Evolutionary conservation across 2,113 vertebrate species (phyloP).

Genomic region (Dunckerocampus dactyliophorus): DNA sequence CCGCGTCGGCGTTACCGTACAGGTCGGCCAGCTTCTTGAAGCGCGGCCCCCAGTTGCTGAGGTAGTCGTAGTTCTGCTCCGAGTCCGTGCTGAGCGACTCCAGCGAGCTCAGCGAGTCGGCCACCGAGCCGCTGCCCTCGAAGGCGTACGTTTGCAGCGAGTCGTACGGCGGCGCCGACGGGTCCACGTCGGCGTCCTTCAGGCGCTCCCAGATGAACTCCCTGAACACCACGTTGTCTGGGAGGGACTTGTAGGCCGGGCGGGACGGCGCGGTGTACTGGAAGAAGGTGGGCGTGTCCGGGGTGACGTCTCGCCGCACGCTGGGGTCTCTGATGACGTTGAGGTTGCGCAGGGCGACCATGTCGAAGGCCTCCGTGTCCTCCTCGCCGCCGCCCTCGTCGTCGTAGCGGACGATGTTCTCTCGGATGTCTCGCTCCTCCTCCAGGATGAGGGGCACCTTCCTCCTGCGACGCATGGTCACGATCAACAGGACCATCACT

Average conservation of each 20-base stretch:
- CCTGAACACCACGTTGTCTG: conserved; percentile 91
- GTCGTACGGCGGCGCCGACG: conserved; percentile 88
- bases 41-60: conserved; percentile 94
- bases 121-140: conserved; percentile 89
- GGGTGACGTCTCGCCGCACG: conserved; percentile 86
- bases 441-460: conserved; percentile 93
- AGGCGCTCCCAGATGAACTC: conserved; percentile 97
- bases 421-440: conserved; percentile 88
- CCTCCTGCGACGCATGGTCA: conserved; percentile 84
- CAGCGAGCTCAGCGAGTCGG: conserved; percentile 90
- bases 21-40: conserved; percentile 96
- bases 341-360: conserved; percentile 90
- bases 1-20: conserved; percentile 82
- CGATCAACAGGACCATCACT: conserved; percentile 90
- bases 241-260: conserved; percentile 82
- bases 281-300: conserved; percentile 84
- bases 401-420: conserved; percentile 94
- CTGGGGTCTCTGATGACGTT: conserved; percentile 84
- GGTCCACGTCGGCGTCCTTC: conserved; percentile 89
- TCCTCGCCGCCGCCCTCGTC: conserved; percentile 96
- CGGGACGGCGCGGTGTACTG: conserved; percentile 71
- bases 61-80: conserved; percentile 96
- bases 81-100: conserved; percentile 94
- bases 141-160: conserved; percentile 95
- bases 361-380: conserved; percentile 95